Conservation (phyloP, 2,113 vertebrate species). For the rat (Rattus norvegicus) region DNA sequence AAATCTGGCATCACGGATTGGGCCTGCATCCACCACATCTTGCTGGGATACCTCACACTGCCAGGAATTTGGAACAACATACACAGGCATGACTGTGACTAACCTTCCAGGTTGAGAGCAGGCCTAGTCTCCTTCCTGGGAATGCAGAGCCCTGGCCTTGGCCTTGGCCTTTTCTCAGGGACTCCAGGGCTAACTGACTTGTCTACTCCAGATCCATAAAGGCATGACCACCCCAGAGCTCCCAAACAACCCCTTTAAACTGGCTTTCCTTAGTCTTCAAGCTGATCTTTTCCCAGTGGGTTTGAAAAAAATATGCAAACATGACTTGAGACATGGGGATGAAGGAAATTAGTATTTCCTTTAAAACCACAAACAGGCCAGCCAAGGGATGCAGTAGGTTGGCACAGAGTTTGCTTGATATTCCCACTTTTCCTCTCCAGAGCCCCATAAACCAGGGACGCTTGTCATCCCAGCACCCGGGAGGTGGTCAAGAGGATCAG, state of each 20-base stretch:
- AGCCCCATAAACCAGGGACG: neutral
- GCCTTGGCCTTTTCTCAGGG: neutral
- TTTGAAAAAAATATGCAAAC: neutral
- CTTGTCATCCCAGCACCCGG: neutral
- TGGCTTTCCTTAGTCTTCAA: neutral
- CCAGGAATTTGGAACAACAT: neutral
- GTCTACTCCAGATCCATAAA: neutral
- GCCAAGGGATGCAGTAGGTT: too few species aligned
- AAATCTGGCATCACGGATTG: neutral
- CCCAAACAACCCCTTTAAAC: neutral
- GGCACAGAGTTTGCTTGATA: neutral
- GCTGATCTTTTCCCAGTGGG: neutral
- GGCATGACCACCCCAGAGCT: neutral
- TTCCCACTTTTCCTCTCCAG: neutral
- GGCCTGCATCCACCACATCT: neutral
- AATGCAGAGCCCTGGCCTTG: neutral
- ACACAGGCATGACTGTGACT: neutral
- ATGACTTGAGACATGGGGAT: neutral
- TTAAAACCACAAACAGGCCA: neutral
- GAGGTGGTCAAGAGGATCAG: neutral
- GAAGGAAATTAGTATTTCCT: neutral
- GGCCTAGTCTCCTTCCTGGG: neutral
- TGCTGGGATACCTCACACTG: neutral
- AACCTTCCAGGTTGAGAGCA: neutral
- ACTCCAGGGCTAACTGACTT: accelerated